Evolutionary conservation across 2,113 vertebrate species (phyloP), one percentile per base, ranked within the genome.

Genomic region (Sinocyclocheilus anophthalmus): DNA sequence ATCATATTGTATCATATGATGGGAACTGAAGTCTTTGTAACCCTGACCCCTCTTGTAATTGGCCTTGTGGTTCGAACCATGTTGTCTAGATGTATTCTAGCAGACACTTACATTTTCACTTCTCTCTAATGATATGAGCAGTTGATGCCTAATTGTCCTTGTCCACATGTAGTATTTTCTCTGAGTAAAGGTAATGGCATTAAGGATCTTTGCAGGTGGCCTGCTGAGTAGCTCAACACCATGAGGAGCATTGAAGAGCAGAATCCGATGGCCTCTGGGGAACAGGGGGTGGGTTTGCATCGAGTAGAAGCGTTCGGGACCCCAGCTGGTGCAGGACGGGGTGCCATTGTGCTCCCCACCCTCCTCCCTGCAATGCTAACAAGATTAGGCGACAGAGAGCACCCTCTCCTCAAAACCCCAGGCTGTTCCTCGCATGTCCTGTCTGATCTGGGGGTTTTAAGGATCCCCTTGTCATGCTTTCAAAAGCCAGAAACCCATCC

Each of bases 381-480:
- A 95, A 94, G 95, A 95, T 95, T 95, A 95, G 57, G 78, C 87
- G 84, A 90, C 7, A 78, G 88, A 91, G 90, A 89, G 92, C 90
- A 90, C 91, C 92, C 88, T 80, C 85, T 94, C 89, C 57, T 84
- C 87, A 89, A 91, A 92, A 91, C 91, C 90, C n/a, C 48, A 59
- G 26, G 82, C 81, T 84, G 82, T 65, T 61, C 55, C 81, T 75
- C 72, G 33, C 79, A 70, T 37, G 85, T 89, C 87, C 89, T 67
- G 77, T 88, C 88, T 89, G 91, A 90, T 84, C 91, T 18, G 55
- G 57, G 57, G 76, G 89, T 88, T 90, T 88, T 85, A 81, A 81
- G 83, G 80, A 89, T 77, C 80, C 82, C 37, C 37, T 72, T 76
- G 63, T 90, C 45, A 67, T 81, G 63, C 81, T 89, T 89, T 90